Base-by-base conservation (phyloP, 2,113 vertebrate genomes). In the Rhinopomastus cyanomelas region DNA sequence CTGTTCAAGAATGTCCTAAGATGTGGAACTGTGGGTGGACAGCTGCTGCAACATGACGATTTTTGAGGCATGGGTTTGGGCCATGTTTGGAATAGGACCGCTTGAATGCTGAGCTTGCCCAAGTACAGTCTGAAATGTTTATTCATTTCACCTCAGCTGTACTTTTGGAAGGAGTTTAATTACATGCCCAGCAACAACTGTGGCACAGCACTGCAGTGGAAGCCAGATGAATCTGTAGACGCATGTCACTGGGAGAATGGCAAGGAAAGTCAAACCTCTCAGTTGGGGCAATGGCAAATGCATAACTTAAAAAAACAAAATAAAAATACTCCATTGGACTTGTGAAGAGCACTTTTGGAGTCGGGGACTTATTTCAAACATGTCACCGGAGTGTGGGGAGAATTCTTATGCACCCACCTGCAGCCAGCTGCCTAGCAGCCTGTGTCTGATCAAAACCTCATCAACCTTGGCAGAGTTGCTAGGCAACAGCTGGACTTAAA, bases 401-500 rank as follows among this genome's bases (percentile, higher is more conserved):
- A 53, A 5, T 16, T 34, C n/a, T 12, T 13, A 56, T 67, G 34
- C 2, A 1, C n/a, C 9, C 6, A 39, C 13, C 87, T 25, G 25
- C 0, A 2, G 16, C 37, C 25, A 46, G 30, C 8, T 75, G 19
- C 48, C 49, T 65, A 32, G 62, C 67, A 60, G 44, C 32, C 18
- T 69, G 10, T 25, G 16, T 34, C 32, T 53, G 32, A 90, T 30
- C 2, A 4, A 90, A 88, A 77, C 57, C 52, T 19, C 66, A 53
- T 48, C 60, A 61, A 67, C 13, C 55, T 77, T 53, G 61, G 32
- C 26, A 88, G 51, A 84, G 89, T 56, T 93, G 76, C 86, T 87
- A 72, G 36, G 93, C 48, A 95, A 91, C 85, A 77, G 14, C 12
- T 3, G 11, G 37, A 72, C 62, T 76, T 90, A 89, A 91, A 87